Evolutionary conservation across 2,797 vertebrate genomes (phyloP), one percentile per base, ranked within the genome.

Genomic region (Propithecus perrieri): DNA sequence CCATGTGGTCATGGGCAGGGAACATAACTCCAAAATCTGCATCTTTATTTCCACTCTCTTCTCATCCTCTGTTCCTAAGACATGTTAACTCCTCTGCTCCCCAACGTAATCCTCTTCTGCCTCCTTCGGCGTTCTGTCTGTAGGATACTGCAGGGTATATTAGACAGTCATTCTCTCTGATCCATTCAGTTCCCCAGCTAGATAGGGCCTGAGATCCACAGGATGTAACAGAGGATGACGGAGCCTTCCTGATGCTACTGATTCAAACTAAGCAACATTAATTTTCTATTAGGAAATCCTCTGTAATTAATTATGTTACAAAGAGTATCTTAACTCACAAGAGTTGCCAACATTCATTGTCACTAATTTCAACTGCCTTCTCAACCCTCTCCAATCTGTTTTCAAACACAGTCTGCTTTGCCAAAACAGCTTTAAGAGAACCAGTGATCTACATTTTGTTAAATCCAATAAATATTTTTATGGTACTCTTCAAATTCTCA

Each of bases 391-490:
- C 4, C 71, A 71, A 76, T 38, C 83, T 94, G 59, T 38, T 69
- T 91, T 83, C 41, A 86, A 53, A 17, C 20, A 20, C 20, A 3
- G 61, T 85, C 55, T 85, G 30, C 35, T 75, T 92, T 26, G 43
- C 48, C 48, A 75, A 95, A 92, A 96, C 14, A 83, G 24, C 14
- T 71, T 61, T 59, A 90, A 83, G 24, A 55, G 94, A 80, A 78
- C 59, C 33, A 96, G 38, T 46, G 11, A 85, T 67, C 28, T 75
- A 22, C 20, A 85, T 33, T 85, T 57, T 80, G 41, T 46, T 90
- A 80, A 89, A 76, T 46, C 6, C 30, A 85, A 12, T 74, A 22
- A 50, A 79, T 30, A 57, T 74, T 72, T 65, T 35, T 71, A 65
- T 35, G 24, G 33, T 13, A 93, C 33, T 80, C 30, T 61, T 89